phyloP scores from a whole-genome alignment of 2,797 vertebrate species.

The Macroramphosus scolopax region DNA sequence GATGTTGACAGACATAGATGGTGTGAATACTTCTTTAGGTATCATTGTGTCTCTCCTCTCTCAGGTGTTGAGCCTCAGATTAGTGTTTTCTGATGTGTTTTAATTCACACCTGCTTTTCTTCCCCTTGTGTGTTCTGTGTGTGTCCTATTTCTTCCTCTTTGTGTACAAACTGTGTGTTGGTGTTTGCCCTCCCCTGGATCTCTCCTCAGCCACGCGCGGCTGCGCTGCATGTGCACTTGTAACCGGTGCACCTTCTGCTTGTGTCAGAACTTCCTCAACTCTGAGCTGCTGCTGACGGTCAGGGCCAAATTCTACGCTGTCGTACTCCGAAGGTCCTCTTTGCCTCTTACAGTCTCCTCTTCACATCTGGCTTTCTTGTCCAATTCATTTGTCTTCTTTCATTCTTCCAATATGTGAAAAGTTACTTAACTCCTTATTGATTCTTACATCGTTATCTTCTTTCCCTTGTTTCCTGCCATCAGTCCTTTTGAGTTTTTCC shows the following conservation, averaged over 20 bases:
- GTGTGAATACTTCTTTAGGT: no score
- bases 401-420: neutral
- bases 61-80: neutral
- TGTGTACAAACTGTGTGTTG: constrained; percentile 20
- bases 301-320: constrained; percentile 98
- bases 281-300: constrained; percentile 98
- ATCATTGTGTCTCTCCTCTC: no score
- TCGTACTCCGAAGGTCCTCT: constrained; percentile 90
- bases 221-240: constrained; percentile 98
- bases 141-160: constrained; percentile 1
- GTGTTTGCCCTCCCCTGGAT: constrained; percentile 50
- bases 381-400: neutral
- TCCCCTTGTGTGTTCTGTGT: constrained; percentile 8
- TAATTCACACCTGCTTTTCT: constrained; percentile 3
- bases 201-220: constrained; percentile 92
- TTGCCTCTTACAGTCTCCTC: constrained; percentile 7
- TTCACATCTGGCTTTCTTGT: no score
- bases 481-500: neutral
- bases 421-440: no score
- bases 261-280: constrained; percentile 99
- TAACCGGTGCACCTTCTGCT: constrained; percentile 99
- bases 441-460: neutral
- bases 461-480: neutral
- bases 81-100: no score
- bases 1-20: no score